Percentiles rank a stretch among this genome's conserved stretches.
phyloP scores from a whole-genome alignment of 2,888 invertebrate species.

The Sycophila texana region DNA sequence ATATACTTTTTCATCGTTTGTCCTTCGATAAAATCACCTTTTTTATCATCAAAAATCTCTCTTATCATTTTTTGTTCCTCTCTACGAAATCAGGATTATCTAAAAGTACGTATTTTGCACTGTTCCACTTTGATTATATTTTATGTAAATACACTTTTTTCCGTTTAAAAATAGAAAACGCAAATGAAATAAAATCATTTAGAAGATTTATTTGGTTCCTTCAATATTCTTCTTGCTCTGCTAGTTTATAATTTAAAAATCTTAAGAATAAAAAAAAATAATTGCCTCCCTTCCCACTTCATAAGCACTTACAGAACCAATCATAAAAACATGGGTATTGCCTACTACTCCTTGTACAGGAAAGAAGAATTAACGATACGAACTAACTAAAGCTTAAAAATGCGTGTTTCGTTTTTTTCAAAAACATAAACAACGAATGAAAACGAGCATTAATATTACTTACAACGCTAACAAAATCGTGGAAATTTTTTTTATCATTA shows the following conservation, averaged over 20 bases:
- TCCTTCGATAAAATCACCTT: slow-evolving; percentile 45
- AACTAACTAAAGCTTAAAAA: slow-evolving; percentile 57
- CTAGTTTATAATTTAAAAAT: slow-evolving; percentile 46
- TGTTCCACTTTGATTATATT: slow-evolving; percentile 59
- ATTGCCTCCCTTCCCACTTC: slow-evolving; percentile 45
- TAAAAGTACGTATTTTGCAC: slow-evolving; percentile 59
- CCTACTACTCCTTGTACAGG: slow-evolving; percentile 28
- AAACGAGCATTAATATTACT: slow-evolving; percentile 28
- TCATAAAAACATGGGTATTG: slow-evolving; percentile 36
- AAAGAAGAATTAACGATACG: slow-evolving; percentile 36
- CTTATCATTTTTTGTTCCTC: slow-evolving; percentile 41
- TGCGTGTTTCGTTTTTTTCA: slow-evolving; percentile 35
- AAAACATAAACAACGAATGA: slow-evolving; percentile 45
- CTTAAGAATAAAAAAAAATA: slow-evolving; percentile 50
- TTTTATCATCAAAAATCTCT: slow-evolving; percentile 45
- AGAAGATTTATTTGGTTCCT: slow-evolving; percentile 56
- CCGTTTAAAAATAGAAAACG: slow-evolving; percentile 46
- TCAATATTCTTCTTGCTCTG: slow-evolving; percentile 45
- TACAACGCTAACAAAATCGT: slow-evolving; percentile 43
- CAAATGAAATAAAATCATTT: slow-evolving; percentile 46
- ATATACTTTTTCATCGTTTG: slow-evolving; percentile 36
- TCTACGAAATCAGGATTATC: slow-evolving; percentile 52
- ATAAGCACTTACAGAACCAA: slow-evolving; percentile 54
- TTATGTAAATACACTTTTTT: slow-evolving; percentile 53
- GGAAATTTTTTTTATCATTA: slow-evolving; percentile 53